Base-by-base conservation (phyloP, 2,888 invertebrate genomes). In the Temnothorax ravouxi region DNA sequence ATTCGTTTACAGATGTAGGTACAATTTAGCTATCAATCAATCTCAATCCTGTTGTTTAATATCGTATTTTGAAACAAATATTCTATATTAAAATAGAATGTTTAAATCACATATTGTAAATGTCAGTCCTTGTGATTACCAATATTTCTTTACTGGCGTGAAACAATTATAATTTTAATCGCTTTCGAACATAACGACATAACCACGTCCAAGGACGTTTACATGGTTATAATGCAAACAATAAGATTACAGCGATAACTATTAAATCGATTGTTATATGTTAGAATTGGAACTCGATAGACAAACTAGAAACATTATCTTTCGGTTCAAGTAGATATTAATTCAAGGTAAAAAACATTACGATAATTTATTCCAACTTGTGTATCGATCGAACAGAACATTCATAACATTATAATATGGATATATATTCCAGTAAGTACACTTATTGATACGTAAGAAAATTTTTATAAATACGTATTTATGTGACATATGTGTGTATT, bases 121-220 rank as follows among this genome's bases (percentile, higher is more conserved):
- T 66, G 99, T 99, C 38, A 99, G 99, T 99, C 3, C 99, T 99
- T 96, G 99, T 97, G 38, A 99, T 96, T 2, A 99, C 96, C 11
- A 99, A 95, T 52, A 99, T 96, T 95, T 99, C 99, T 90, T 99
- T 96, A 84, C 99, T 99, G 0, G 99, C 98, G 95, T 99, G 99
- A 0, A 97, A 97, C 0, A 99, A 99, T 91, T 99, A 96, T 75
- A 98, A 97, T 94, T 97, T 97, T 15, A 99, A 96, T 0, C 98
- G 97, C 91, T 98, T 96, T 15, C 0, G 9, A 52, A 21, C n/a
- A 97, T 95, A 0, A 99, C 99, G 21, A 21, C n/a, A 97, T 95
- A 0, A 99, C 99, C 90, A 99, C 95, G 93, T 99, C 98, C 75
- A 99, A 95, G 0, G 98, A 98, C 94, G 99, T 99, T 95, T 99